Percentiles rank a stretch among this genome's conserved stretches.
phyloP scores from a whole-genome alignment of 92 coral and sea anemone genomes.

The Nematostella vectensis region DNA sequence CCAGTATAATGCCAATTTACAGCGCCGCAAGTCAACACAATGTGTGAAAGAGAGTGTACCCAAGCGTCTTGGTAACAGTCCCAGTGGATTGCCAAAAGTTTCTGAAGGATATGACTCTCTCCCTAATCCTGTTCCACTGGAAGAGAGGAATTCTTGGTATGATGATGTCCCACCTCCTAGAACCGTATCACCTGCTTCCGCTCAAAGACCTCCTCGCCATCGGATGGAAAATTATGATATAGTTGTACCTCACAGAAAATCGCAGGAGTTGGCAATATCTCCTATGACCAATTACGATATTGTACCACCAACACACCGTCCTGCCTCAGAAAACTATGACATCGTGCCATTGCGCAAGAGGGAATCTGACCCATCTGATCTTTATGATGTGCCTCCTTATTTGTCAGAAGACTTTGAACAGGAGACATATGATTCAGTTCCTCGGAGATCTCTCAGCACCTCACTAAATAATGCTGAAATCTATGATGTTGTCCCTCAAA shows the following conservation, averaged over 20 bases:
- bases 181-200: slow-evolving; percentile 1
- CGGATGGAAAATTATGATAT: slow-evolving; percentile 33
- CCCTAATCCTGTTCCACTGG: slow-evolving; percentile 31
- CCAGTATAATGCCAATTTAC: slow-evolving; percentile 12
- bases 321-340: slow-evolving; percentile 45
- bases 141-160: slow-evolving; percentile 12
- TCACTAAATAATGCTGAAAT: neutral
- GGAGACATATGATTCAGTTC: neutral
- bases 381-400: slow-evolving; percentile 6
- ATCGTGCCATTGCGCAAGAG: slow-evolving; percentile 43
- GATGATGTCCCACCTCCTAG: slow-evolving; percentile 44
- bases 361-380: neutral
- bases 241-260: slow-evolving; percentile 23
- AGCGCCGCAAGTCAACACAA: slow-evolving; percentile 21
- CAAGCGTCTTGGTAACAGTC: neutral
- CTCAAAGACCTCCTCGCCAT: neutral
- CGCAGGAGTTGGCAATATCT: slow-evolving; percentile 1
- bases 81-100: slow-evolving; percentile 8
- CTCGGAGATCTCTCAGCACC: neutral
- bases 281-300: slow-evolving; percentile 34
- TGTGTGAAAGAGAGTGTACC: slow-evolving; percentile 8
- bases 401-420: neutral
- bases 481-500: neutral
- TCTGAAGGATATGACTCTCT: slow-evolving; percentile 57
- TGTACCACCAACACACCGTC: slow-evolving; percentile 58